phyloP scores from a whole-genome alignment of 2,113 vertebrate species.

The Sceloporus undulatus region DNA sequence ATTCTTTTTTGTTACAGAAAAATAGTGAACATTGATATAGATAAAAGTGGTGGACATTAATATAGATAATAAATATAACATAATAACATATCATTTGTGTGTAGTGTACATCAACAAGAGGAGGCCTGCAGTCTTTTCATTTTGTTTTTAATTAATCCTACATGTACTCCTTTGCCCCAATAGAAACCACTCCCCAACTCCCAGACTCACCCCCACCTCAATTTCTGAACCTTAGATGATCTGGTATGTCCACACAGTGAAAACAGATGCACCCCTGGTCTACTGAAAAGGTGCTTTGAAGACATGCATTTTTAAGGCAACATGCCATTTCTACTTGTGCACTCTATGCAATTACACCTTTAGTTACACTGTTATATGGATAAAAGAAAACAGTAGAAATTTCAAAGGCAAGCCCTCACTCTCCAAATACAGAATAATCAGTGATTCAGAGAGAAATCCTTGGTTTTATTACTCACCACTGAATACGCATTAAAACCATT shows the following conservation, averaged over 20 bases:
- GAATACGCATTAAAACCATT: constrained; percentile 23
- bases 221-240: not conserved
- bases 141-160: not conserved
- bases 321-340: not conserved
- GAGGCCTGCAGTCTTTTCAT: not conserved
- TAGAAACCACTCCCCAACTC: not conserved
- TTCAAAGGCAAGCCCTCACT: not conserved
- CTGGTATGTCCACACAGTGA: not conserved
- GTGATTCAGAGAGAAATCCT: not conserved
- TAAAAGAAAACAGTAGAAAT: not conserved
- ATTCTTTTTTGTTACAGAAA: too few species aligned
- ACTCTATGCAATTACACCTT: not conserved
- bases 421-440: fast-evolving
- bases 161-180: not conserved
- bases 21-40: too few species aligned
- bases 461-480: constrained; percentile 39
- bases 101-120: not conserved
- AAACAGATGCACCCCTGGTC: not conserved
- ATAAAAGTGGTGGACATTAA: too few species aligned
- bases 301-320: not conserved
- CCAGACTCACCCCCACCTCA: not conserved
- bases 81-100: too few species aligned
- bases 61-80: too few species aligned
- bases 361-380: not conserved
- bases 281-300: not conserved